These are phyloP conservation scores for Eulemur macaco DNA, from an alignment of 2,113 vertebrate species.

Conservation along the genomic window DNA sequence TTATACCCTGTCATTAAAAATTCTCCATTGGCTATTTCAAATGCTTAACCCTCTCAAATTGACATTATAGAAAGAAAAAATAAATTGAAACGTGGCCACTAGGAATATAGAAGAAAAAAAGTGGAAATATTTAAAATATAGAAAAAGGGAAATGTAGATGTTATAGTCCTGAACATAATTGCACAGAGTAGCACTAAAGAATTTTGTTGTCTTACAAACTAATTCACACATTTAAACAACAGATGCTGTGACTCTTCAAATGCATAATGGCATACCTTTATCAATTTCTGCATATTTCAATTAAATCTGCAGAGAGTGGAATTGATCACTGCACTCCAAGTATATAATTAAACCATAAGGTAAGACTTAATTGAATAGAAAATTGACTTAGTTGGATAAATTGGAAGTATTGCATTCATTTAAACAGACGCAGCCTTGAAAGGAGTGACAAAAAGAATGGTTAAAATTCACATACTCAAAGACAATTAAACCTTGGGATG, in stretches of 20 bases:
- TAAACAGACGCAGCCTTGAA: constrained; percentile 1
- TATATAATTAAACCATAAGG: constrained; percentile 48
- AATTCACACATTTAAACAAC: constrained; percentile 48
- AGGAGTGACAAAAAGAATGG: constrained; percentile 7
- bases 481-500: not conserved
- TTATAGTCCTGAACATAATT: not conserved
- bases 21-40: not conserved
- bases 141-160: not conserved
- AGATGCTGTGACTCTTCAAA: constrained; percentile 37
- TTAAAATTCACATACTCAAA: constrained; percentile 25
- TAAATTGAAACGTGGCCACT: not conserved
- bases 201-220: constrained; percentile 16
- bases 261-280: constrained; percentile 26
- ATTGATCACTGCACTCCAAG: constrained; percentile 53
- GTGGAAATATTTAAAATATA: not conserved
- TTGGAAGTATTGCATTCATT: not conserved
- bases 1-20: not conserved
- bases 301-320: constrained; percentile 51
- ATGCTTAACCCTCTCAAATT: not conserved
- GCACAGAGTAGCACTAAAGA: not conserved
- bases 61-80: not conserved
- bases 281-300: constrained; percentile 55
- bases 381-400: constrained; percentile 52
- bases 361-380: constrained; percentile 55
- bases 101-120: not conserved